Evolutionary conservation across 2,797 vertebrate species (phyloP), one percentile per base, ranked within the genome.

Genomic region (Decapterus maruadsi): DNA sequence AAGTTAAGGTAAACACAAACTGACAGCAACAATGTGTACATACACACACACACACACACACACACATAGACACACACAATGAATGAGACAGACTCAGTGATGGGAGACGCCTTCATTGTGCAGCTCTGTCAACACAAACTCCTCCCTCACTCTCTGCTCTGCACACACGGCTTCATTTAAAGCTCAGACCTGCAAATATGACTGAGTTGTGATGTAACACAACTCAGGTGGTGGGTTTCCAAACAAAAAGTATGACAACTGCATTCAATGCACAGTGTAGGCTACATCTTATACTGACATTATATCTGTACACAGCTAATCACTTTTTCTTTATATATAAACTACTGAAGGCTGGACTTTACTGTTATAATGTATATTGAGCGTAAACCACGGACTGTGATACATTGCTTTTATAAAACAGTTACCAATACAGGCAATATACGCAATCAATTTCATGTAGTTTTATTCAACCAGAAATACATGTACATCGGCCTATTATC

Each of bases 31-130:
- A 43, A 40, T 40, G 48, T 64, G 53, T 14, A 43, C 13, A 59
- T 19, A 58, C 63, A 12, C 20, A 22, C 48, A 50, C 57, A 42
- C 45, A 22, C 36, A 63, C 36, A 68, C 70, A 78, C 14, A 75
- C 48, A 38, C 20, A 19, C 38, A 63, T 20, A 65, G 1, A 63
- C 36, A 53, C 2, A 78, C 46, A 68, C 69, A 73, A 20, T 55
- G 66, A 80, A 64, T 42, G 45, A 65, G 26, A 26, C 13, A 56
- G 40, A 63, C 66, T 54, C 16, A 46, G 61, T 58, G 61, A 70
- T 31, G 59, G 75, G 78, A 68, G 75, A 88, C 45, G 69, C 66
- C 71, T 74, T 84, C 76, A 75, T 79, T 82, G 75, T 85, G 75
- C 51, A 43, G 56, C 59, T 79, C 67, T 60, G 72, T 75, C 61